Evolutionary conservation across 1,140 invertebrate genomes (phyloP).

Genomic region (Orius insidiosus): DNA sequence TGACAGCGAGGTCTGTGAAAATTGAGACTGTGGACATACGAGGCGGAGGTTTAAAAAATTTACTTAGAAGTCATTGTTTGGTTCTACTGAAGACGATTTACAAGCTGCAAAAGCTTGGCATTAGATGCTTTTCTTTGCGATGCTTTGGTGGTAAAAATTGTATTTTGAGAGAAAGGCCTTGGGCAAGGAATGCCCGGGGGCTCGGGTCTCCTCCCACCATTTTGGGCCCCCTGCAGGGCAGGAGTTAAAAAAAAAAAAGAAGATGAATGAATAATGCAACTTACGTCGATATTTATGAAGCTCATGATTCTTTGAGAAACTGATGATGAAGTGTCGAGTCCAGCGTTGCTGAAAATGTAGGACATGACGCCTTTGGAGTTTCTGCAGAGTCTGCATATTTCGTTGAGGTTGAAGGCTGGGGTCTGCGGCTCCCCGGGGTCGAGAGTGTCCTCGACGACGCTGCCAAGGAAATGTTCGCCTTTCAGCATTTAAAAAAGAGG

Average conservation of each 20-base stretch:
- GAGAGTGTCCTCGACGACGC: neutral
- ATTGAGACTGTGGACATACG: too few relatives aligned
- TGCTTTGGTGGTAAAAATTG: too few relatives aligned
- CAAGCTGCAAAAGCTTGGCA: too few relatives aligned
- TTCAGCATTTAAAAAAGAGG: neutral
- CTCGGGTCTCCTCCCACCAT: too few relatives aligned
- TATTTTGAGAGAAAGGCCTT: neutral
- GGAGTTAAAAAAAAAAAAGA: neutral
- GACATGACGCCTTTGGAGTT: slow-evolving; percentile 16
- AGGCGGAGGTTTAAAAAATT: too few relatives aligned
- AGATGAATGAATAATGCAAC: neutral
- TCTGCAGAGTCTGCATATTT: slow-evolving; percentile 19
- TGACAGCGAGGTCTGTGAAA: too few relatives aligned
- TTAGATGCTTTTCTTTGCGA: too few relatives aligned
- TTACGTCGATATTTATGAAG: slow-evolving; percentile 17
- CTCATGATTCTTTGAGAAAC: slow-evolving; percentile 14
- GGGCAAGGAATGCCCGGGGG: too few relatives aligned
- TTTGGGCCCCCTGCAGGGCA: neutral
- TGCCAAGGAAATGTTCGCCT: neutral
- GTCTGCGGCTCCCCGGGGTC: neutral
- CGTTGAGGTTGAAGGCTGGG: slow-evolving; percentile 13
- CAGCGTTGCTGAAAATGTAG: slow-evolving; percentile 16
- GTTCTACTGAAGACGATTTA: too few relatives aligned
- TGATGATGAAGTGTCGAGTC: slow-evolving; percentile 8
- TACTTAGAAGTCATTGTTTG: too few relatives aligned